Evolutionary conservation across 2,888 invertebrate species (phyloP).

Genomic region (Andrena marginata): DNA sequence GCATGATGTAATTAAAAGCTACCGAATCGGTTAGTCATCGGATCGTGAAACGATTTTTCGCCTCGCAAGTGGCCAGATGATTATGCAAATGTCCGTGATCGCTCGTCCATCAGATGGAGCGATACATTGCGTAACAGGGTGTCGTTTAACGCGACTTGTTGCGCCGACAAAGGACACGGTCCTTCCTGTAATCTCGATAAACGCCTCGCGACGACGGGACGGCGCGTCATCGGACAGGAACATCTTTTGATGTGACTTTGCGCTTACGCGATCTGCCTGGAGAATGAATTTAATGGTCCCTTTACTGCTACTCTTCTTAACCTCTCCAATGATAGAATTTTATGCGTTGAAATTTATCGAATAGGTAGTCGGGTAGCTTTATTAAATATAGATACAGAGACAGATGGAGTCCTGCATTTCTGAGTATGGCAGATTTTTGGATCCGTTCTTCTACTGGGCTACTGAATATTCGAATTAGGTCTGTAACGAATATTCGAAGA

Average conservation of each 20-base stretch:
- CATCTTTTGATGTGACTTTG: neutral
- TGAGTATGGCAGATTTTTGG: no score
- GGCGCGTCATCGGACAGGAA: slow-evolving; percentile 2
- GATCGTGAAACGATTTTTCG: slow-evolving; percentile 25
- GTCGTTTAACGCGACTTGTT: slow-evolving; percentile 43
- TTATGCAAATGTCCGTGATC: slow-evolving; percentile 42
- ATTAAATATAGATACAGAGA: no score
- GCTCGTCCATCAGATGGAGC: slow-evolving; percentile 16
- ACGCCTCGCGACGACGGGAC: neutral
- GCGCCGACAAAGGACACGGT: slow-evolving; percentile 41
- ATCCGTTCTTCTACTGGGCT: no score
- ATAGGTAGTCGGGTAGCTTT: no score
- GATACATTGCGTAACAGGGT: slow-evolving; percentile 37
- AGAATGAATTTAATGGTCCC: neutral
- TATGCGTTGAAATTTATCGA: no score
- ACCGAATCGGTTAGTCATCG: slow-evolving; percentile 16
- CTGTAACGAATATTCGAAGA: no score
- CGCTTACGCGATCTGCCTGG: no score
- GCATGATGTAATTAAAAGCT: neutral
- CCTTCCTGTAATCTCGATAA: slow-evolving; percentile 44
- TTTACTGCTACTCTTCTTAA: no score
- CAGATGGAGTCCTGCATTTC: no score
- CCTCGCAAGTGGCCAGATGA: neutral
- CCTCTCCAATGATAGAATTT: no score
- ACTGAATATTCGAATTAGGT: no score